Base-by-base conservation (phyloP, 1,140 invertebrate genomes). In the Zaprionus inermis region DNA sequence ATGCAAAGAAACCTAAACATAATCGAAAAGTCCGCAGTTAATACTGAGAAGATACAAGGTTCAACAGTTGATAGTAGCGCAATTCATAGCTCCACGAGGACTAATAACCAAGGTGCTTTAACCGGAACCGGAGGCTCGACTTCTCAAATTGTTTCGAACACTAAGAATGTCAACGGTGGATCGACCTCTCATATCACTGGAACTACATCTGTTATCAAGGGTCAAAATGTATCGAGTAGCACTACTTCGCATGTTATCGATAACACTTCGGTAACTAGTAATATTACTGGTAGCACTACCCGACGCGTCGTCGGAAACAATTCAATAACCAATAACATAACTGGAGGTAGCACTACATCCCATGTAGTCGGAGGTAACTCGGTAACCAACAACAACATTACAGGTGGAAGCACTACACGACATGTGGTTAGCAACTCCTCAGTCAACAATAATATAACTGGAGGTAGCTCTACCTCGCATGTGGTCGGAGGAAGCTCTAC, bases 1-100 rank as follows among this genome's bases (percentile, higher is more conserved):
- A 60, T 77, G 78, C 83, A 90, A 59, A 72, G 88, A 46, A 90
- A 76, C 52, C 70, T 73, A 30, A 81, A 90, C 44, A 16, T 76
- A 5, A n/a, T 85, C 20, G 78, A 90, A 20, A 76, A 56, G 20
- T 34, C 67, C 12, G 38, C 65, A 12, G 32, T 65, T 0, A 81
- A 76, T 20, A 79, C 55, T 0, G 66, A 78, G 28, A 44, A 54
- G 14, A 82, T 82, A 5, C 57, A 34, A 1, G 79, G 63, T 12
- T 67, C 82, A 0, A 68, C 81, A 46, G 49, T 28, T 4, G 67
- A 81, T 14, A 82, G 24, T 4, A 28, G 14, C 5, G 67, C 76
- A 12, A 44, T 78, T n/a, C 57, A 89, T 10, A 55, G 28, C n/a
- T 32, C 68, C 2, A 32, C 73, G 30, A 72, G 56, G 22, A 60